phyloP scores from a whole-genome alignment of 2,797 vertebrate genomes.

The Ammospiza maritima region DNA sequence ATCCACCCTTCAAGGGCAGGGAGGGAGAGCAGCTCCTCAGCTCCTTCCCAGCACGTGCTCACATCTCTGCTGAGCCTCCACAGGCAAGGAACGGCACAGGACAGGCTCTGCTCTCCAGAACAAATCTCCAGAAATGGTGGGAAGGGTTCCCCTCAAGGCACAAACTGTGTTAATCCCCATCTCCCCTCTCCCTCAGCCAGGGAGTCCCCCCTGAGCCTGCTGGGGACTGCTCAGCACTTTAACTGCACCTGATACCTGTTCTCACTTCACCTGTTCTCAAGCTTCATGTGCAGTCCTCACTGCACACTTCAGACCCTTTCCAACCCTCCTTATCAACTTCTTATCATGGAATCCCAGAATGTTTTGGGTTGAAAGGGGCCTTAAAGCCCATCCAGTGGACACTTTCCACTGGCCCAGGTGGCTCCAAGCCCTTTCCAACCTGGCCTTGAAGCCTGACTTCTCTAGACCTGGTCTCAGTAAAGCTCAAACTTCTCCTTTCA shows the following conservation, averaged over 20 bases:
- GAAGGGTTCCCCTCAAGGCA: neutral
- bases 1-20: neutral
- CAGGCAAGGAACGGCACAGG: accelerated
- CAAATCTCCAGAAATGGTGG: neutral
- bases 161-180: neutral
- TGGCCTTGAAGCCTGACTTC: neutral
- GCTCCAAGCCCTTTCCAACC: neutral
- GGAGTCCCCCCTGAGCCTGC: neutral
- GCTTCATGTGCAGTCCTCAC: neutral
- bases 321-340: neutral
- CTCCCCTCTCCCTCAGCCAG: neutral
- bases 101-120: neutral
- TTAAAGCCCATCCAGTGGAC: neutral
- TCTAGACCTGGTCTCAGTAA: neutral
- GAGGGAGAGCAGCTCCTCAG: neutral
- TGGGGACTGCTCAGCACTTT: neutral
- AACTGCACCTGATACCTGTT: neutral
- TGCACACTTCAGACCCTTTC: neutral
- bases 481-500: neutral
- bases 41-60: neutral
- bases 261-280: neutral
- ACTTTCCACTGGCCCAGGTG: neutral
- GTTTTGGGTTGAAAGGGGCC: neutral
- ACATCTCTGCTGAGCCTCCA: neutral
- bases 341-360: neutral